phyloP scores from a whole-genome alignment of 2,888 invertebrate species.

The Drosophila mercatorum region DNA sequence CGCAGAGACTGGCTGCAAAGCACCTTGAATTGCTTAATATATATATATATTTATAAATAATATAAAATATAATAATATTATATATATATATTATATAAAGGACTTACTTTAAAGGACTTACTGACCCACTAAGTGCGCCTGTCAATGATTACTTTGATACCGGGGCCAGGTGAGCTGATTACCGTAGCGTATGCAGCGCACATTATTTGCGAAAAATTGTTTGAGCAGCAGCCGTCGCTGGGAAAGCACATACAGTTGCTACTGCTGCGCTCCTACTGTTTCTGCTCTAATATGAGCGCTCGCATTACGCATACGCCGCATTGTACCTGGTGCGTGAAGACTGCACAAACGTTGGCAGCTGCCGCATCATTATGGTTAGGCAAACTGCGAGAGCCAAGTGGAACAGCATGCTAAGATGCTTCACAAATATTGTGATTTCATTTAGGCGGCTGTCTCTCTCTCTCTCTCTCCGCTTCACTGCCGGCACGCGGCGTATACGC shows the following conservation, averaged over 20 bases:
- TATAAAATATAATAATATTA: too few species aligned
- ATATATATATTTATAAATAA: too few species aligned
- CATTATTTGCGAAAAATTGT: conserved; percentile 34
- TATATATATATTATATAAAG: neutral
- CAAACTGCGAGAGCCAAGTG: conserved; percentile 19
- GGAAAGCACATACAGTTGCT: conserved; percentile 18
- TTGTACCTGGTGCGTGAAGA: conserved; percentile 14
- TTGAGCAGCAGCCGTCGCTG: conserved; percentile 15
- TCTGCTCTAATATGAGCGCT: conserved; percentile 16
- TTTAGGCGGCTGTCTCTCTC: conserved; percentile 24
- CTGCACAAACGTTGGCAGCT: conserved; percentile 26
- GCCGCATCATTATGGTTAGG: conserved; percentile 18
- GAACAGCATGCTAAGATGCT: conserved; percentile 37
- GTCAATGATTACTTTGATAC: conserved; percentile 4
- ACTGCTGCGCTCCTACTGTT: neutral
- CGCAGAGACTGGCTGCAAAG: neutral
- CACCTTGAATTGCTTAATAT: neutral
- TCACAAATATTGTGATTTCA: conserved; percentile 66
- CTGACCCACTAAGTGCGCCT: conserved; percentile 4
- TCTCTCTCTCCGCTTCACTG: neutral
- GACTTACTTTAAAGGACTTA: neutral
- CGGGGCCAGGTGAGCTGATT: neutral
- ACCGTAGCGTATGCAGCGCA: conserved; percentile 1
- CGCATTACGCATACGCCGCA: conserved; percentile 40
- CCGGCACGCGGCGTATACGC: conserved; percentile 34